A percentile compares a stretch with the other conserved stretches of the same genome.
Conservation (phyloP, 2,888 invertebrate species). For the Apodemia duryi region DNA sequence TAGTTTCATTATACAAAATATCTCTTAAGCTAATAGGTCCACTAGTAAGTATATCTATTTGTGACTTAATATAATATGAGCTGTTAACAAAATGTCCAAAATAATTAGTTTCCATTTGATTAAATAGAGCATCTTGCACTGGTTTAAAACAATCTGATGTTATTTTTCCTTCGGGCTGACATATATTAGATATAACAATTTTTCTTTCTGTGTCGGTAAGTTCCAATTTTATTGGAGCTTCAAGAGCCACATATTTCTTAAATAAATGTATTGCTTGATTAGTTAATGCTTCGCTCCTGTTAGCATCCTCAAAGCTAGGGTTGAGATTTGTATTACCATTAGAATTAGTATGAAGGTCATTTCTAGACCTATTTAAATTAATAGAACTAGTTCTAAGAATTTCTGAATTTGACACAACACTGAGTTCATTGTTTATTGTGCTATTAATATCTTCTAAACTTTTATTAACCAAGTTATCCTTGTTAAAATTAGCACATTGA, state of each 20-base stretch:
- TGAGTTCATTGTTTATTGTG: slow-evolving; percentile 35
- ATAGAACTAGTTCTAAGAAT: slow-evolving; percentile 44
- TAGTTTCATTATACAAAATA: slow-evolving; percentile 93
- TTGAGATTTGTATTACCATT: slow-evolving; percentile 53
- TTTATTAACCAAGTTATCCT: slow-evolving; percentile 51
- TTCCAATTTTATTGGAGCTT: slow-evolving; percentile 80
- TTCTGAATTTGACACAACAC: slow-evolving; percentile 41
- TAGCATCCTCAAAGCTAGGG: slow-evolving; percentile 33
- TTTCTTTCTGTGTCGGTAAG: slow-evolving; percentile 79
- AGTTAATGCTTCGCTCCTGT: slow-evolving; percentile 48
- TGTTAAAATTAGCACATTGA: slow-evolving; percentile 42
- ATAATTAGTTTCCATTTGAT: slow-evolving; percentile 85
- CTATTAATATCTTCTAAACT: slow-evolving; percentile 54
- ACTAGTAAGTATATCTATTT: slow-evolving; percentile 93
- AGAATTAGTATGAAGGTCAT: slow-evolving; percentile 52
- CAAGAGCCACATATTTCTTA: slow-evolving; percentile 87
- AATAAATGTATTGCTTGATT: slow-evolving; percentile 86
- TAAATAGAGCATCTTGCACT: slow-evolving; percentile 84
- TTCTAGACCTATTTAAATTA: slow-evolving; percentile 39
- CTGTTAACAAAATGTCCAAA: slow-evolving; percentile 90
- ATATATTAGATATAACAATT: slow-evolving; percentile 82
- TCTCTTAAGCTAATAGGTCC: slow-evolving; percentile 90
- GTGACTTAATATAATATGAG: slow-evolving; percentile 94
- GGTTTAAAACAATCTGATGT: slow-evolving; percentile 85
- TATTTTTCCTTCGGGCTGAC: slow-evolving; percentile 82